Base-by-base conservation (phyloP, 30 jellyfish, hydroid and myxozoan species). In the Aurelia sp. region DNA sequence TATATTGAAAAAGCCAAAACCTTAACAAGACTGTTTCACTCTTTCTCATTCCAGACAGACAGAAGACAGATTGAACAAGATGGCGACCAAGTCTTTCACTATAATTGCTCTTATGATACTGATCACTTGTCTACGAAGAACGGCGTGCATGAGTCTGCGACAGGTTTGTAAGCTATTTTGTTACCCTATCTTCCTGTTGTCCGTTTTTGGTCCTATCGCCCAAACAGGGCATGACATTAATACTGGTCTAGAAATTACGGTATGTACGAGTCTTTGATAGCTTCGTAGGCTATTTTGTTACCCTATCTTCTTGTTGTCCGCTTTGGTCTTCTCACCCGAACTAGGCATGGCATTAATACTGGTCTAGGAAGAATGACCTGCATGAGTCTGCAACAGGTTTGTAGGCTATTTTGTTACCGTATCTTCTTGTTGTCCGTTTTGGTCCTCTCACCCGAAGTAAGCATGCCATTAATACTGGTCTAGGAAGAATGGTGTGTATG, bases 371-470 rank as follows among this genome's bases (percentile, higher is more conserved):
- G 55, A 12, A 44, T 83, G 19, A n/a, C 90, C 57, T 40, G 72
- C 27, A 80, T 44, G 70, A 80, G 76, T 64, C 20, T 80, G 82
- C 69, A 19, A 41, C 13, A 22, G 90, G 90, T 80, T 48, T 33
- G 84, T 38, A 70, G 40, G 22, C 71, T 8, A 5, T 8, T 44
- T 44, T 44, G 55, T 44, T 41, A 41, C 52, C 10, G 16, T 3
- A 44, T 44, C 15, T 44, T 44, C 16, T 44, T 44, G 55, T 8
- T 44, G 55, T 44, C 55, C 55, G 55, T 44, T 44, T 6, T 8
- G 33, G 2, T 27, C 33, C 33, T 44, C 13, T 44, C 55, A 38
- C 9, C 55, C 55, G 55, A 10, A 44, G 16, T 6, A 44, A 15
- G 55, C 55, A 12, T 44, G 55, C 16, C 55, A 44, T 6, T 12